These are phyloP conservation scores for Sinocyclocheilus anshuiensis DNA, from an alignment of 2,113 vertebrate genomes.

Conservation along the genomic window DNA sequence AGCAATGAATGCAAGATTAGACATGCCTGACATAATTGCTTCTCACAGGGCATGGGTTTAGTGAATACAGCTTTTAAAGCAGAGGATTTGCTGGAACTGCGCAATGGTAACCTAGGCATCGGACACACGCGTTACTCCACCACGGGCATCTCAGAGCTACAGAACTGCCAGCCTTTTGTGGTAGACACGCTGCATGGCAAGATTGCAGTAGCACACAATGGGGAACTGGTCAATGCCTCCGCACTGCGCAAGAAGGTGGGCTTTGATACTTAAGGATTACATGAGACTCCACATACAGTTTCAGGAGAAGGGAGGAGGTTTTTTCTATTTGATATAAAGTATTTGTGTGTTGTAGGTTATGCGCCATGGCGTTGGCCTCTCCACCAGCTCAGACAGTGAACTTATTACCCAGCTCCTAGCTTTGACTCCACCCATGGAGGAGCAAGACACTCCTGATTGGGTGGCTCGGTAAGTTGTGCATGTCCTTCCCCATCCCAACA, in stretches of 20 bases:
- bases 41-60: slow-evolving; percentile 90
- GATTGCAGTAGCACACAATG: slow-evolving; percentile 97
- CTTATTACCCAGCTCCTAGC: slow-evolving; percentile 97
- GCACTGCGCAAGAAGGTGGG: slow-evolving; percentile 85
- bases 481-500: not conserved
- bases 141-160: slow-evolving; percentile 90
- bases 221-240: slow-evolving; percentile 89
- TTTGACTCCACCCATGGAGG: slow-evolving; percentile 92
- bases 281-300: not conserved
- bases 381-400: slow-evolving; percentile 96
- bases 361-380: slow-evolving; percentile 93
- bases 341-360: slow-evolving; percentile 79
- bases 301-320: not conserved
- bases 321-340: not conserved
- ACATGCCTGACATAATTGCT: slow-evolving; percentile 7
- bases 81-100: slow-evolving; percentile 89
- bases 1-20: not conserved
- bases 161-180: slow-evolving; percentile 98
- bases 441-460: slow-evolving; percentile 89
- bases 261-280: not conserved
- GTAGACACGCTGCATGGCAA: slow-evolving; percentile 96
- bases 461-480: slow-evolving; percentile 85
- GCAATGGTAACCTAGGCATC: slow-evolving; percentile 91
- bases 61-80: slow-evolving; percentile 88
- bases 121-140: slow-evolving; percentile 97